These are phyloP conservation scores for Platycnemis pennipes DNA, from an alignment of 2,888 invertebrate species.

Conservation along the genomic window DNA sequence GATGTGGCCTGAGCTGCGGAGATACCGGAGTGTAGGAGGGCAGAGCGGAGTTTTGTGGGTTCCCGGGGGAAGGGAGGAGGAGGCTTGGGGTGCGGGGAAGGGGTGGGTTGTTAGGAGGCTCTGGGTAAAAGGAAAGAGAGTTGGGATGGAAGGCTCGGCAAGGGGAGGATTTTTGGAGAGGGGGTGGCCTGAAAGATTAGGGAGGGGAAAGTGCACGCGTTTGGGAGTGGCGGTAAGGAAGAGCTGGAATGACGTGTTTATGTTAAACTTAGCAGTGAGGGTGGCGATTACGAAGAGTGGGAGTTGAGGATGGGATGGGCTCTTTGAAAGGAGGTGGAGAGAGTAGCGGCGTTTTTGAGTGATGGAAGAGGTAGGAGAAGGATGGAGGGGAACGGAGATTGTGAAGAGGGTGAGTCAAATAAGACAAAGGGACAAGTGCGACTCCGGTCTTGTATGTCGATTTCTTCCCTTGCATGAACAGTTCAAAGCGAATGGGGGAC, in stretches of 20 bases:
- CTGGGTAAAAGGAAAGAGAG: slow-evolving; percentile 31
- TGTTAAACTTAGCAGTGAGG: slow-evolving; percentile 56
- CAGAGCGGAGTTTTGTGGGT: slow-evolving; percentile 28
- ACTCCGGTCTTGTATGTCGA: not conserved
- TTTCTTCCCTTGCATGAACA: not conserved
- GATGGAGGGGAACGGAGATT: not conserved
- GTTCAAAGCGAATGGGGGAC: not conserved
- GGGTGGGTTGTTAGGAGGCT: slow-evolving; percentile 16
- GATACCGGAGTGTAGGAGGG: slow-evolving; percentile 48
- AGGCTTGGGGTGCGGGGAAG: not conserved
- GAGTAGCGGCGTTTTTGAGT: slow-evolving; percentile 7
- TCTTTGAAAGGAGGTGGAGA: not conserved
- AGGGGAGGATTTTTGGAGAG: not conserved
- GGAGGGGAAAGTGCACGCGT: slow-evolving; percentile 32
- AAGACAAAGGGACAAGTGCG: slow-evolving; percentile 37
- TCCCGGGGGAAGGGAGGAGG: not conserved
- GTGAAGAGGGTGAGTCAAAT: slow-evolving; percentile 21
- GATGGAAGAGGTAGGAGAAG: slow-evolving; percentile 22
- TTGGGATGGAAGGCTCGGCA: not conserved
- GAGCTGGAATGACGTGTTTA: slow-evolving; percentile 62
- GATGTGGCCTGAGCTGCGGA: slow-evolving; percentile 43
- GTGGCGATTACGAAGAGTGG: slow-evolving; percentile 43
- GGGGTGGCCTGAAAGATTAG: slow-evolving; percentile 60
- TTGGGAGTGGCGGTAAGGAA: slow-evolving; percentile 46
- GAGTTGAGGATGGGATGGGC: not conserved